These are phyloP conservation scores for Chloroceryle amazona DNA, from an alignment of 2,797 vertebrate species.

Conservation along the genomic window DNA sequence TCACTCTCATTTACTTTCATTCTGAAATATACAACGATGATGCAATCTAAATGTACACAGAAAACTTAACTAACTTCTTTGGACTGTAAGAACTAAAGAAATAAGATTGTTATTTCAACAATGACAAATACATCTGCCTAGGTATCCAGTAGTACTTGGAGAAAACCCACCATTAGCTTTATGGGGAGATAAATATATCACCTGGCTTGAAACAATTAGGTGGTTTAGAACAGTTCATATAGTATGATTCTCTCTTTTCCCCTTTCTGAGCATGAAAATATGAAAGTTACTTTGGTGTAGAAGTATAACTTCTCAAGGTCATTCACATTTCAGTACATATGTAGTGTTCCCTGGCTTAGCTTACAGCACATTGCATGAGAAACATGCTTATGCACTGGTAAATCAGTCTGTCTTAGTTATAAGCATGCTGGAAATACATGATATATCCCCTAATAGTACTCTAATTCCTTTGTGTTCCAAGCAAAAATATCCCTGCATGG, in stretches of 20 bases:
- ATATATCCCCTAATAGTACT: not conserved
- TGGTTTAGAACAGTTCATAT: not conserved
- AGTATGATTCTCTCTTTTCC: not conserved
- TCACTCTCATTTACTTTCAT: not conserved
- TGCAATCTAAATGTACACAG: not conserved
- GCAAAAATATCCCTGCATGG: not conserved
- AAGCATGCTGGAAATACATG: not conserved
- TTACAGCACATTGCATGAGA: not conserved
- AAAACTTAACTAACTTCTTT: not conserved
- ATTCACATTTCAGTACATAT: not conserved
- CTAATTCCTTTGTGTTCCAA: not conserved
- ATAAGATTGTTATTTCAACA: not conserved
- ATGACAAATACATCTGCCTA: not conserved
- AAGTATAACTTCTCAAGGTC: not conserved
- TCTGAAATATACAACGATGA: not conserved
- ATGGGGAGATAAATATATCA: not conserved
- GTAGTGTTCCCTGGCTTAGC: not conserved
- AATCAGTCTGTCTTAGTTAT: not conserved
- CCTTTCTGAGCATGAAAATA: not conserved
- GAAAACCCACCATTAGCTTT: accelerated
- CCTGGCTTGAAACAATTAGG: not conserved
- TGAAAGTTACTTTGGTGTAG: not conserved
- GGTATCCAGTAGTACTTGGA: not conserved
- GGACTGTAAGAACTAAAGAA: not conserved
- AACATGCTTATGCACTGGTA: not conserved